Conservation (phyloP, 2,113 vertebrate species). For the Todiramphus saurophagus region DNA sequence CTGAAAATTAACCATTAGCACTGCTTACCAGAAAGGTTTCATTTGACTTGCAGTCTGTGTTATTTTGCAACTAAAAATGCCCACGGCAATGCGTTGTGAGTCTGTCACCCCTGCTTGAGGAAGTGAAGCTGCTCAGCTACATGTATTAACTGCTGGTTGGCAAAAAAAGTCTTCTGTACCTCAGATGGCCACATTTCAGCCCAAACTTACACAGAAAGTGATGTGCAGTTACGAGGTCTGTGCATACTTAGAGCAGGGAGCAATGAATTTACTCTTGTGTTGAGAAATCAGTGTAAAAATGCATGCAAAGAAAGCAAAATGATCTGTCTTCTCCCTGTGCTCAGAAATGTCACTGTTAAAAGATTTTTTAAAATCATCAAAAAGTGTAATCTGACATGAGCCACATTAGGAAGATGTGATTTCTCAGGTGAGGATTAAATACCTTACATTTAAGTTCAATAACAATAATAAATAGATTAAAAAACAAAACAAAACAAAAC, state of each 20-base stretch:
- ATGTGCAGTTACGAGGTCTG: not conserved
- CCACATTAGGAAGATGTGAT: not conserved
- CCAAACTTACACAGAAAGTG: not conserved
- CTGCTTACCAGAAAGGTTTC: not conserved
- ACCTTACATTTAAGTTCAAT: not conserved
- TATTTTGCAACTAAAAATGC: not conserved
- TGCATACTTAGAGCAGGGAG: not conserved
- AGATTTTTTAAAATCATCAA: not conserved
- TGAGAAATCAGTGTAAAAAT: not conserved
- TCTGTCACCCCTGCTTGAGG: not conserved
- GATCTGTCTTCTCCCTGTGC: not conserved
- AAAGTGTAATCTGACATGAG: not conserved
- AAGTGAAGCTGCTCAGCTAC: not conserved
- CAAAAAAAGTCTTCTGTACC: not conserved
- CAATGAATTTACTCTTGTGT: not conserved
- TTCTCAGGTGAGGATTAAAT: not conserved
- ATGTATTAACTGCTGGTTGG: fast-evolving
- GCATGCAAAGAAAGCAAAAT: not conserved
- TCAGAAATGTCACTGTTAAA: not conserved
- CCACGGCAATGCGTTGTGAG: not conserved
- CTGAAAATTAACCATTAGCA: not conserved
- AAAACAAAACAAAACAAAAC: too few relatives aligned
- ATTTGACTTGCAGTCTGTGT: not conserved
- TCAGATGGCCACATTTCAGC: not conserved
- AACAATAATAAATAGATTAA: not conserved